phyloP scores from a whole-genome alignment of 2,888 invertebrate genomes.

The Morpho helenor region DNA sequence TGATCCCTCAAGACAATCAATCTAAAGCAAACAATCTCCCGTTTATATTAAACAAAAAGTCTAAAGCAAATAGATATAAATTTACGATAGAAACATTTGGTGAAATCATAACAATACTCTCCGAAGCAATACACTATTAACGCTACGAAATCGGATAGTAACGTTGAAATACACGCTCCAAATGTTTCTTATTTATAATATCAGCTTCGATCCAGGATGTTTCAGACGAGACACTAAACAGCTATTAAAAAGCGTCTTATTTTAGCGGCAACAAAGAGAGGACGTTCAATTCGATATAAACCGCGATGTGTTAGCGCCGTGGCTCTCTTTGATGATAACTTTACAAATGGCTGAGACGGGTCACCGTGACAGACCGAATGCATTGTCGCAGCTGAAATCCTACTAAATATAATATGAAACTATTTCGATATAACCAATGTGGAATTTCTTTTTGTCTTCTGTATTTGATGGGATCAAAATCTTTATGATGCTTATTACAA shows the following conservation, averaged over 20 bases:
- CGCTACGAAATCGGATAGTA: too few species aligned
- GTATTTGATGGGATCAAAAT: conserved; percentile 1
- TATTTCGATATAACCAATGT: conserved; percentile 25
- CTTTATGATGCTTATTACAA: not conserved
- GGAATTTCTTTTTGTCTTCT: not conserved
- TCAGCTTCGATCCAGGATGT: conserved; percentile 19
- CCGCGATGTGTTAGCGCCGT: conserved; percentile 50
- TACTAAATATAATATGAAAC: conserved; percentile 23
- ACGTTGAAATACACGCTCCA: not conserved
- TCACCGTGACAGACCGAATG: conserved; percentile 50
- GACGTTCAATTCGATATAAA: conserved; percentile 48
- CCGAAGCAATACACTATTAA: too few species aligned
- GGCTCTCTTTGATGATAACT: conserved; percentile 65
- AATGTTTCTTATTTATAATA: conserved; percentile 13
- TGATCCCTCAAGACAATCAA: too few species aligned
- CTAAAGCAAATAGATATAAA: too few species aligned
- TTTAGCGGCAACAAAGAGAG: conserved; percentile 48
- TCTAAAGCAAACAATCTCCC: too few species aligned
- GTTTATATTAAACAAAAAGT: too few species aligned
- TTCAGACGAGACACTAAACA: conserved; percentile 25
- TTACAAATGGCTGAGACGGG: conserved; percentile 60
- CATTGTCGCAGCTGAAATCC: conserved; percentile 57
- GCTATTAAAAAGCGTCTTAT: conserved; percentile 51
- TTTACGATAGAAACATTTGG: too few species aligned
- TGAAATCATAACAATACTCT: too few species aligned